phyloP scores from a whole-genome alignment of 2,113 vertebrate genomes.

The Buteo buteo region DNA sequence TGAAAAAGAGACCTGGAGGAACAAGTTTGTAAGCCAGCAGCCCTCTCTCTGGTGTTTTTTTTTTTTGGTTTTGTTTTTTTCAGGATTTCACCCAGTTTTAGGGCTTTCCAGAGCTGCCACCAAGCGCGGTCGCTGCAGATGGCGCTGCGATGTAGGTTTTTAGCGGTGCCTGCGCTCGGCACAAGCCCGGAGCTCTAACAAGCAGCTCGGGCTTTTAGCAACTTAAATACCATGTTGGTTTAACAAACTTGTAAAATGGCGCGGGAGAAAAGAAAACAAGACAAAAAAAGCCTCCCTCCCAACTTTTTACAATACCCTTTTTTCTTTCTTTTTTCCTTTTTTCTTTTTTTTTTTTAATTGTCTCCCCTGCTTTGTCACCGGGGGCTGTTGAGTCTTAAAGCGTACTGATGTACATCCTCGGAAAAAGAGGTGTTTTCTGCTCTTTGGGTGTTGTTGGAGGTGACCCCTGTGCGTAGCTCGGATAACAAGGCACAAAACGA shows the following conservation, averaged over 20 bases:
- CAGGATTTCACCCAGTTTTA: rapidly evolving
- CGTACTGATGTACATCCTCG: rapidly evolving
- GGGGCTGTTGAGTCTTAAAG: background rate
- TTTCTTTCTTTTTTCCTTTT: background rate
- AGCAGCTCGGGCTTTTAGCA: slow-evolving; percentile 49
- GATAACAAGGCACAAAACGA: background rate
- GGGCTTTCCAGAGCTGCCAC: slow-evolving; percentile 3
- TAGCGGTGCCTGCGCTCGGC: background rate
- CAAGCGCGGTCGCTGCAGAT: slow-evolving; percentile 73
- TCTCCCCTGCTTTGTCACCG: background rate
- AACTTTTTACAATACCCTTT: background rate
- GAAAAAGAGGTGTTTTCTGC: slow-evolving; percentile 5
- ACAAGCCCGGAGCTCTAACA: background rate
- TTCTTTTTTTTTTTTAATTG: background rate
- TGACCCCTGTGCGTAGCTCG: background rate
- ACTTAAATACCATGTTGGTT: slow-evolving; percentile 47
- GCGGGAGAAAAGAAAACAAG: background rate
- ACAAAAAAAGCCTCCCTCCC: rapidly evolving
- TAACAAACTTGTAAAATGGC: slow-evolving; percentile 61
- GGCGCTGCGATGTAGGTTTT: slow-evolving; percentile 79
- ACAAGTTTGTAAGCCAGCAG: background rate
- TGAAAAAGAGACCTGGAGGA: background rate
- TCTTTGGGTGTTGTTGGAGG: background rate
- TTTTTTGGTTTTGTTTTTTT: rapidly evolving
- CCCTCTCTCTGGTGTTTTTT: background rate